Percentiles rank a stretch among this genome's conserved stretches.
Conservation (phyloP, 2,888 invertebrate genomes). For the Drosophila falleni region DNA sequence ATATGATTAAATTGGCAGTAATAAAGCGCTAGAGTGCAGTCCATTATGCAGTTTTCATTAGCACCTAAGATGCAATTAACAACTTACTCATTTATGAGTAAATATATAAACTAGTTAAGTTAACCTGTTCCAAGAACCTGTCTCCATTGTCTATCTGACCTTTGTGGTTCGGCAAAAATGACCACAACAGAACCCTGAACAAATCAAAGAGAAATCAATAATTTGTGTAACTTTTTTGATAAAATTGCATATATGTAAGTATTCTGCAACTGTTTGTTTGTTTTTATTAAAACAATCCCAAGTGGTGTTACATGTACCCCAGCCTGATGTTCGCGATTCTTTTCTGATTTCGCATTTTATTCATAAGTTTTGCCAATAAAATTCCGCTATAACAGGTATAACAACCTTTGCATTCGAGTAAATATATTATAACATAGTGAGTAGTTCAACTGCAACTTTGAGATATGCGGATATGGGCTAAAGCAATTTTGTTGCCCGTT, state of each 20-base stretch:
- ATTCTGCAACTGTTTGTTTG: not conserved
- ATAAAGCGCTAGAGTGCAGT: conserved; percentile 32
- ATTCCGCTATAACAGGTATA: conserved; percentile 17
- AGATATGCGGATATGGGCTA: conserved; percentile 18
- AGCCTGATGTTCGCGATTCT: not conserved
- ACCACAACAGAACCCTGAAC: conserved; percentile 48
- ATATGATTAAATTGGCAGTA: conserved; percentile 13
- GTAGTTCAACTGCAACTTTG: conserved; percentile 1
- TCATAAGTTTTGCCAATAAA: conserved; percentile 5
- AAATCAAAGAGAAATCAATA: conserved; percentile 19
- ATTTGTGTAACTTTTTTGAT: conserved; percentile 15
- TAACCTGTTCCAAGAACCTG: conserved; percentile 17
- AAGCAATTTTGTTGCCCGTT: conserved; percentile 3
- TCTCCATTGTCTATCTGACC: conserved; percentile 16
- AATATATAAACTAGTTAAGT: conserved; percentile 6
- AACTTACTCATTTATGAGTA: not conserved
- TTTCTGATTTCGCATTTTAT: conserved; percentile 3
- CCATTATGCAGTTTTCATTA: conserved; percentile 15
- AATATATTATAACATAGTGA: conserved; percentile 5
- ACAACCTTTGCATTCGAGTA: conserved; percentile 5
- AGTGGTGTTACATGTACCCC: not conserved
- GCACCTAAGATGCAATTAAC: conserved; percentile 15
- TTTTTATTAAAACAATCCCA: conserved; percentile 6
- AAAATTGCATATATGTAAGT: not conserved
- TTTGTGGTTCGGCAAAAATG: conserved; percentile 20